Base-by-base conservation (phyloP, 35 echinoderm and acorn worm species). In the Ophioderma brevispina region DNA sequence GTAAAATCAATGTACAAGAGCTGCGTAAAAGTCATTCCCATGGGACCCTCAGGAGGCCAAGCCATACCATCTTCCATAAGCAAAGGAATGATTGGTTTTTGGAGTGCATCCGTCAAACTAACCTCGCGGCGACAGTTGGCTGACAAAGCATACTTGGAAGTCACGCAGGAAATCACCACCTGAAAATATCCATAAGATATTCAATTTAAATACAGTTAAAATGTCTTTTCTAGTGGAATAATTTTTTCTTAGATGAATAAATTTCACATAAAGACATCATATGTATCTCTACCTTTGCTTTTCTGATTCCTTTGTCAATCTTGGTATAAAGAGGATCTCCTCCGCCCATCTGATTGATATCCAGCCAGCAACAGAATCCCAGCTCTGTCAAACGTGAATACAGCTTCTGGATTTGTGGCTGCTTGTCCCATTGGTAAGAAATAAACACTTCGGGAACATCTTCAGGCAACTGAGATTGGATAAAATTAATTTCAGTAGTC, bases 1-100 rank as follows among this genome's bases (percentile, higher is more conserved):
- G 89, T 98, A 46, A 91, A 98, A 77, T 98, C 96, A 30, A 98
- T 98, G 77, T 98, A 98, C 25, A 98, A 87, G n/a, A 94, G 86
- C 94, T 98, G 96, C 15, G 96, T 91, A 84, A 98, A 94, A 32
- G 96, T 91, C 89, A 98, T 94, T 80, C 92, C 91, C 96, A 98
- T 98, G 84, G 96, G 96, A 31, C 96, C 96, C 80, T 94, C 88
- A 10, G 96, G 96, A 39, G 96, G 92, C 96, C 96, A 98, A 32
- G 92, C 85, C 92, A 98, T 94, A 21, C 46, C 46, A 23, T 89
- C 38, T 77, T 94, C 85, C 77, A 94, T 55, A 8, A 98, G 70
- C 1, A 98, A 38, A 32, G 92, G 96, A 37, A 98, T 94, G 80
- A 98, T 89, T 76, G 96, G 96, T 82, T 94, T 94, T 13, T 85